A percentile compares a stretch with the other conserved stretches of the same genome.
phyloP scores from a whole-genome alignment of 2,888 invertebrate species.

The Sesamia inferens region DNA sequence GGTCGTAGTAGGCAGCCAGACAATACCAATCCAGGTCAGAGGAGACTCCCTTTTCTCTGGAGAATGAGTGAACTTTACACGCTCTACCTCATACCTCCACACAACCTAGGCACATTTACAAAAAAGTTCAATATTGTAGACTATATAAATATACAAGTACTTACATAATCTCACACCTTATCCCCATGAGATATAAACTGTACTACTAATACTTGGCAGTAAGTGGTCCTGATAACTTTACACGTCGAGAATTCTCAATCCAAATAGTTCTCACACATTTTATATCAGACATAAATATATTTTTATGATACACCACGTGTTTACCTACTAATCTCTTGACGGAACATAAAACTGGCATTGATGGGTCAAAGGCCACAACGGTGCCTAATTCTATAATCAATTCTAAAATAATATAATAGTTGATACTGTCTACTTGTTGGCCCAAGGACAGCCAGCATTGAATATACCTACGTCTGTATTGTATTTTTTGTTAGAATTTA shows the following conservation, averaged over 20 bases:
- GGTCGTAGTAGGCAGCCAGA: too few relatives aligned
- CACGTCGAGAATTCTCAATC: slow-evolving; percentile 6
- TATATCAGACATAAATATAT: slow-evolving; percentile 44
- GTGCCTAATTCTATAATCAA: slow-evolving; percentile 53
- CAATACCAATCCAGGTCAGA: too few relatives aligned
- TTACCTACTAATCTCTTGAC: slow-evolving; percentile 49
- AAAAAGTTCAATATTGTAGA: too few relatives aligned
- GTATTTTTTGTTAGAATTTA: background rate
- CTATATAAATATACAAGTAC: too few relatives aligned
- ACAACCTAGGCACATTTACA: too few relatives aligned
- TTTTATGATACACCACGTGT: slow-evolving; percentile 35
- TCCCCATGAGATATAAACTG: background rate
- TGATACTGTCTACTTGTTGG: slow-evolving; percentile 15
- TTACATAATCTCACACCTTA: too few relatives aligned
- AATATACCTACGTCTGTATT: background rate
- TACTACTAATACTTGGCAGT: background rate
- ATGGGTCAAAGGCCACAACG: slow-evolving; percentile 54
- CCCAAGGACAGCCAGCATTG: slow-evolving; percentile 27
- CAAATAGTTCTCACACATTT: slow-evolving; percentile 50
- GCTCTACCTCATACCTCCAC: too few relatives aligned
- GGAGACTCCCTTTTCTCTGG: too few relatives aligned
- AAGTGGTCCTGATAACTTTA: background rate
- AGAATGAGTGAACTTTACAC: too few relatives aligned
- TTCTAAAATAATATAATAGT: slow-evolving; percentile 45
- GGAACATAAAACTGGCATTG: slow-evolving; percentile 50